Evolutionary conservation across 2,113 vertebrate species (phyloP).

Genomic region (Turdus rufiventris): DNA sequence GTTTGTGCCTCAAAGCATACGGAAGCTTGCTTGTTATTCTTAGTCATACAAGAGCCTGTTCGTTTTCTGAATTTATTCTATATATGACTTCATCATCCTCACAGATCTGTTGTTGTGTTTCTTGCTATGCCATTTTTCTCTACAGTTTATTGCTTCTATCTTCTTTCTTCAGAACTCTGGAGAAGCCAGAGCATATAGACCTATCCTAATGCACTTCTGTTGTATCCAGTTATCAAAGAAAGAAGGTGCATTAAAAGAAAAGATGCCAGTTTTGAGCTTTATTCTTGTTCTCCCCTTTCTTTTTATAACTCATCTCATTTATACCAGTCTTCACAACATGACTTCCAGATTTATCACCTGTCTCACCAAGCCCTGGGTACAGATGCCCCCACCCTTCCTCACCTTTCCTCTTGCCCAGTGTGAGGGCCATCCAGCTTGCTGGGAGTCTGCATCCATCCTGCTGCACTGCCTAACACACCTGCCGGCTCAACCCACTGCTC

Average conservation of each 20-base stretch:
- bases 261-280: neutral
- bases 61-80: neutral
- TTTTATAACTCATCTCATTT: neutral
- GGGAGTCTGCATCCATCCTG: neutral
- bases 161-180: neutral
- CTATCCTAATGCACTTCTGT: neutral
- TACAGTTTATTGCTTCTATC: neutral
- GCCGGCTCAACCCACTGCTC: neutral
- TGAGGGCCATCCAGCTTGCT: neutral
- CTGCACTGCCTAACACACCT: neutral
- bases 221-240: neutral
- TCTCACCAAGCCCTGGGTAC: neutral
- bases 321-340: neutral
- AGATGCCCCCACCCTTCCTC: neutral
- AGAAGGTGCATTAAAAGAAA: neutral
- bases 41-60: constrained; percentile 14
- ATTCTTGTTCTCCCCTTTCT: neutral
- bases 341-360: neutral
- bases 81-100: neutral
- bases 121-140: neutral
- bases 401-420: neutral
- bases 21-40: neutral
- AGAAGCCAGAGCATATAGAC: neutral
- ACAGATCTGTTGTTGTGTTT: neutral
- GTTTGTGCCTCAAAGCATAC: neutral